Base-by-base conservation (phyloP, 2,888 invertebrate species). In the Philereme vetulata region DNA sequence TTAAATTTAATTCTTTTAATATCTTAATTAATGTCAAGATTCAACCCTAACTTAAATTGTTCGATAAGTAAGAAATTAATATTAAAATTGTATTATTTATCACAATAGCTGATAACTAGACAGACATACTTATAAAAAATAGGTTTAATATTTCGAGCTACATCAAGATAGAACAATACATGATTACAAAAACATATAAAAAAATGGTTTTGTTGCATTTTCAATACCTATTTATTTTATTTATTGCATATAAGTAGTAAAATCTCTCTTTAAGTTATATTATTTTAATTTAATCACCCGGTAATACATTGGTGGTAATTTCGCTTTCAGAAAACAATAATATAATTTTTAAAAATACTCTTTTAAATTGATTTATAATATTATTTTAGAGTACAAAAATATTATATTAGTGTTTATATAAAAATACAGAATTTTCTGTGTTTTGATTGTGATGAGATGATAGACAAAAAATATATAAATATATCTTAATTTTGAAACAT, bases 21-120 rank as follows among this genome's bases (percentile, higher is more conserved):
- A 10, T 10, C 21, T 32, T 54, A 46, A 40, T 10, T n/a, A 56
- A 57, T 48, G 57, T 57, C 57, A 57, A 58, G 50, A 59, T 67
- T 69, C 62, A 65, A 72, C 64, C 62, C 47, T 61, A 52, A 45
- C 64, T 66, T 64, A 67, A 65, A 71, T 49, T 56, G 48, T 65
- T 72, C 64, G 67, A 53, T 53, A 45, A 48, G n/a, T 32, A n/a
- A 8, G 21, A 44, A 53, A 49, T 35, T 45, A 21, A 21, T 44
- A 46, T 33, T 44, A 44, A 43, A 49, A n/a, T 11, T 21, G 10
- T 48, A 11, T 34, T 6, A 51, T 32, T 10, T 56, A 56, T 50
- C 56, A 44, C 49, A 56, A 50, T 50, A 56, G 40, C 11, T 11
- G 33, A 34, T 42, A 51, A 43, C n/a, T 35, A 44, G 1, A 32